phyloP scores from a whole-genome alignment of 2,113 vertebrate genomes.

The Cygnus atratus region DNA sequence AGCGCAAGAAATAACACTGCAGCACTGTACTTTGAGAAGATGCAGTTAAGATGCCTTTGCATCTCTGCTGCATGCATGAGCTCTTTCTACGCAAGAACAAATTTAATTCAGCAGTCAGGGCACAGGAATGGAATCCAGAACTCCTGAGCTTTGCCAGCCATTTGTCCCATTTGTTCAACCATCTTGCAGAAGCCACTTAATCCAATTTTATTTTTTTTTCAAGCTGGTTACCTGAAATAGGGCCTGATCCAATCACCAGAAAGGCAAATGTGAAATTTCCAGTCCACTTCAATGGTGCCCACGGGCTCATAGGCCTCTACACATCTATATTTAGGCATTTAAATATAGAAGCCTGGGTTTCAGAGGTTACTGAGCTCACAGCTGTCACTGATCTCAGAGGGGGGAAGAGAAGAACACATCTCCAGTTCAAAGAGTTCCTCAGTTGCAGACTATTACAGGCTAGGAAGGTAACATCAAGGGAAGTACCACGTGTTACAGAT shows the following conservation, averaged over 20 bases:
- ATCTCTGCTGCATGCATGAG: background rate
- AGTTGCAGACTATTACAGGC: background rate
- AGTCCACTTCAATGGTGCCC: slow-evolving; percentile 36
- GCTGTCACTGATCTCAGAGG: slow-evolving; percentile 42
- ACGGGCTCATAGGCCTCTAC: background rate
- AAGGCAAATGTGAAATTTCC: slow-evolving; percentile 57
- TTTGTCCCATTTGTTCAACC: slow-evolving; percentile 59
- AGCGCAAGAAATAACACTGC: background rate
- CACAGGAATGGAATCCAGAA: slow-evolving; percentile 54
- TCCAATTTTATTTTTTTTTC: background rate
- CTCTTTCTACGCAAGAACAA: background rate
- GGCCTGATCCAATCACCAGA: slow-evolving; percentile 17
- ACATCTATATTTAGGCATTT: slow-evolving; percentile 23
- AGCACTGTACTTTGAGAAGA: background rate
- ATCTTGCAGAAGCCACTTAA: slow-evolving; percentile 34
- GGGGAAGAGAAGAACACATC: background rate
- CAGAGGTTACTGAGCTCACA: slow-evolving; percentile 48
- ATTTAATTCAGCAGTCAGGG: background rate
- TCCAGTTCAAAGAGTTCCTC: background rate
- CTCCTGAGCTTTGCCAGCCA: slow-evolving; percentile 50
- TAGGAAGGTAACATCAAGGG: background rate
- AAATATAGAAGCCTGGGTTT: slow-evolving; percentile 45
- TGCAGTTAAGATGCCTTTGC: background rate
- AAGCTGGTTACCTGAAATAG: slow-evolving; percentile 60
- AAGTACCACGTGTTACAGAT: background rate